Evolutionary conservation across 1,140 invertebrate species (phyloP).

Genomic region (Parasteatoda tepidariorum): DNA sequence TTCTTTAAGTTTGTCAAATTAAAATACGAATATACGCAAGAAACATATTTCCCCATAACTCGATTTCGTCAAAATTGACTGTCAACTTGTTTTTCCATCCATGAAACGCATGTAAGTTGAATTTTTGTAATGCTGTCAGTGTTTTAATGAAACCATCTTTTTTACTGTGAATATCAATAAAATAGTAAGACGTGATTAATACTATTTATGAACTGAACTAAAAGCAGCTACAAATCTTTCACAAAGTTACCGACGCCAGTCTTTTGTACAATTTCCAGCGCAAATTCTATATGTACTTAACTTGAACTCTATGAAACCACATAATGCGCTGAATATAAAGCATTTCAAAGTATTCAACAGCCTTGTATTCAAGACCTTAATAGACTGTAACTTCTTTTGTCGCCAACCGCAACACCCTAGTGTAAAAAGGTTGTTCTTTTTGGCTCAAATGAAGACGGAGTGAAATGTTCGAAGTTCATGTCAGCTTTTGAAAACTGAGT

Average conservation of each 20-base stretch:
- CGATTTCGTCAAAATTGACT: too few relatives aligned
- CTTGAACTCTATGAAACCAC: not conserved
- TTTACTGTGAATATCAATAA: not conserved
- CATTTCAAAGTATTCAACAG: not conserved
- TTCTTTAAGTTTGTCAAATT: too few relatives aligned
- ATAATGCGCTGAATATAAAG: not conserved
- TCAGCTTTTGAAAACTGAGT: conserved; percentile 12
- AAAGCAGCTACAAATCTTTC: not conserved
- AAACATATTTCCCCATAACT: too few relatives aligned
- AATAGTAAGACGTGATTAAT: not conserved
- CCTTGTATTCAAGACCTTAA: conserved; percentile 23
- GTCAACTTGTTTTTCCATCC: too few relatives aligned
- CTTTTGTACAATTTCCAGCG: not conserved
- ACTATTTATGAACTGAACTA: not conserved
- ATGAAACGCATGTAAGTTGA: too few relatives aligned
- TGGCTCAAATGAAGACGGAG: conserved; percentile 28
- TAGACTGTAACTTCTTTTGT: conserved; percentile 29
- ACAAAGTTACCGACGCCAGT: not conserved
- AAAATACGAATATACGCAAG: too few relatives aligned
- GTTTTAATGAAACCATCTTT: not conserved
- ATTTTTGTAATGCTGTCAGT: too few relatives aligned
- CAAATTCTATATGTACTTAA: not conserved
- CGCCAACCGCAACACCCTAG: conserved; percentile 12
- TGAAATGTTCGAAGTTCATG: conserved; percentile 23
- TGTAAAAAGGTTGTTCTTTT: conserved; percentile 8